Base-by-base conservation (phyloP, 2,113 vertebrate genomes). In the Hippocampus guttulatus region DNA sequence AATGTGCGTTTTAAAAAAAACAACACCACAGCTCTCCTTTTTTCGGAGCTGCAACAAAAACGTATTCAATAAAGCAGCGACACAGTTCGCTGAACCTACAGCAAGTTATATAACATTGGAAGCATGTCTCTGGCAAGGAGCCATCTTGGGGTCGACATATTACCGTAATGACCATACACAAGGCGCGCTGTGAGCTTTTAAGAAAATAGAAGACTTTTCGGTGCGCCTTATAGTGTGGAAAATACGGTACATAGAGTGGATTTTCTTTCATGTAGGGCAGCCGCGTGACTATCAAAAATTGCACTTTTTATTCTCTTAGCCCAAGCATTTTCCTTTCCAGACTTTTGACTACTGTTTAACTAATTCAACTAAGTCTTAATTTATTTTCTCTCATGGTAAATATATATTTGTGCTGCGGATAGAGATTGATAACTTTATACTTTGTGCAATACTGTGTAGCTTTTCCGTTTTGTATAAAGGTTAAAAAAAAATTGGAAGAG, bases 401-500 rank as follows among this genome's bases (percentile, higher is more conserved):
- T 38, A 51, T 88, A 84, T 86, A 85, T 84, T 89, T 86, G 76
- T 84, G 71, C 82, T 69, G 75, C 82, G 84, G 76, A 88, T 82
- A 71, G 80, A 89, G 87, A 88, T 88, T 80, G 79, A 86, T 70
- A 87, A 83, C 85, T 88, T 91, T 91, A 87, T 91, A 90, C 86
- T 91, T 89, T 87, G 85, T 93, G 92, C 90, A 93, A 93, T 93
- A 92, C 86, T 70, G 84, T 84, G 84, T 90, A 86, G 85, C 90
- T 90, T 91, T 90, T 85, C 84, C 88, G 87, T 92, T 93, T 93
- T 92, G 87, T 93, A 92, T 61, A 18, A 87, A 88, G 84, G 84
- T 38, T 38, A 81, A 73, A 81, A 75, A 38, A 80, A 76, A 87
- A 18, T 33, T 92, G 84, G 91, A 89, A 25, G 63, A 65, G 63